Conservation (phyloP, 1,140 invertebrate species). For the Drosophila neocordata region DNA sequence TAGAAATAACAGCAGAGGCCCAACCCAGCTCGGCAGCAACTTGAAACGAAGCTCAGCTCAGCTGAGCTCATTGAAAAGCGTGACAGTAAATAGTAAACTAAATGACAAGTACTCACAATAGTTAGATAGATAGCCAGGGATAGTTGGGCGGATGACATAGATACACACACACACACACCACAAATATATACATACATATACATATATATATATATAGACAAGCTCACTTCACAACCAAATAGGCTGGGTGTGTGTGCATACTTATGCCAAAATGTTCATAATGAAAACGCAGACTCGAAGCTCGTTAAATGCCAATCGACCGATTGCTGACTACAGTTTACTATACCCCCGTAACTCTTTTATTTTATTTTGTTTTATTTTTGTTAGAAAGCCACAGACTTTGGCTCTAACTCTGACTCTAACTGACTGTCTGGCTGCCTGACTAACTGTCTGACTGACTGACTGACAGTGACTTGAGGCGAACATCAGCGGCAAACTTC, state of each 20-base stretch:
- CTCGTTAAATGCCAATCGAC: slow-evolving; percentile 79
- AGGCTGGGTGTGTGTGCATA: slow-evolving; percentile 64
- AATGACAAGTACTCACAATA: slow-evolving; percentile 77
- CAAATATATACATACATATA: too few relatives aligned
- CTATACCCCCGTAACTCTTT: neutral
- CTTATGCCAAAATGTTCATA: slow-evolving; percentile 75
- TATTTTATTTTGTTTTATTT: too few relatives aligned
- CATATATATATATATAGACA: neutral
- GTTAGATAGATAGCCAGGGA: slow-evolving; percentile 65
- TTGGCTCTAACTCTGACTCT: slow-evolving; percentile 15
- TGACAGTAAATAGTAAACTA: slow-evolving; percentile 80
- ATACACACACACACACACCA: slow-evolving; percentile 45
- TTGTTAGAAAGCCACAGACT: neutral
- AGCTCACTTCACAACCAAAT: slow-evolving; percentile 12
- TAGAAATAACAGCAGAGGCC: neutral
- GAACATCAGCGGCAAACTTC: slow-evolving; percentile 39
- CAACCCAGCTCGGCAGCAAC: neutral
- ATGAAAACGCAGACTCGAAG: slow-evolving; percentile 54
- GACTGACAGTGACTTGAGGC: slow-evolving; percentile 23
- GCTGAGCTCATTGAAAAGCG: slow-evolving; percentile 67
- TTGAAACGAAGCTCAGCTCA: slow-evolving; percentile 2
- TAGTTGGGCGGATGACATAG: slow-evolving; percentile 57
- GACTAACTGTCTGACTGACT: slow-evolving; percentile 5
- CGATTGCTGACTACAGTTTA: slow-evolving; percentile 36
- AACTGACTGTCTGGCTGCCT: neutral